Conservation (phyloP, 2,888 invertebrate species). For the Lamellibrachia satsuma region DNA sequence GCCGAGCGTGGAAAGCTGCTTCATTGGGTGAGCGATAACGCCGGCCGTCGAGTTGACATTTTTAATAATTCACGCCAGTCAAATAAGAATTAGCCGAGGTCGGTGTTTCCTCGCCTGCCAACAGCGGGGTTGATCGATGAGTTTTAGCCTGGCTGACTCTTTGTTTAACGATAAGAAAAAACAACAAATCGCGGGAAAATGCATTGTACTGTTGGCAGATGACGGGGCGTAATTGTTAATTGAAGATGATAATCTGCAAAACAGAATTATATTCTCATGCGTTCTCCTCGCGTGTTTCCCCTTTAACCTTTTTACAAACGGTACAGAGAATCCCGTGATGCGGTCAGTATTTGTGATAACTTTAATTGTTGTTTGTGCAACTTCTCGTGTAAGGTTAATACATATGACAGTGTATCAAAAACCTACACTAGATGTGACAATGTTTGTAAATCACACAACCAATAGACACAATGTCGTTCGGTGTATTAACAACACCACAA, state of each 20-base stretch:
- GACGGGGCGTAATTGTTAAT: background rate
- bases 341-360: background rate
- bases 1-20: background rate
- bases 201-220: background rate
- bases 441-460: background rate
- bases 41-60: background rate
- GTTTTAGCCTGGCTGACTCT: background rate
- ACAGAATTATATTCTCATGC: background rate
- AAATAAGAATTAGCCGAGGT: conserved; percentile 17
- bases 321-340: background rate
- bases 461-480: too few species aligned
- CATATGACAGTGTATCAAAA: background rate
- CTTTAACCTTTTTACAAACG: background rate
- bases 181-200: background rate
- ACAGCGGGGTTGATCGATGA: background rate
- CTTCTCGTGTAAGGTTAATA: background rate
- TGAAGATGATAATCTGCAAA: background rate
- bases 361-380: background rate
- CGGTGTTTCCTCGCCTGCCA: conserved; percentile 5
- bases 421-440: background rate
- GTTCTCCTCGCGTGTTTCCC: background rate
- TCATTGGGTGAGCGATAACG: background rate
- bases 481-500: background rate
- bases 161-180: background rate
- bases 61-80: conserved; percentile 13